Base-by-base conservation (phyloP, 1,140 invertebrate genomes). In the Cydia amplana region DNA sequence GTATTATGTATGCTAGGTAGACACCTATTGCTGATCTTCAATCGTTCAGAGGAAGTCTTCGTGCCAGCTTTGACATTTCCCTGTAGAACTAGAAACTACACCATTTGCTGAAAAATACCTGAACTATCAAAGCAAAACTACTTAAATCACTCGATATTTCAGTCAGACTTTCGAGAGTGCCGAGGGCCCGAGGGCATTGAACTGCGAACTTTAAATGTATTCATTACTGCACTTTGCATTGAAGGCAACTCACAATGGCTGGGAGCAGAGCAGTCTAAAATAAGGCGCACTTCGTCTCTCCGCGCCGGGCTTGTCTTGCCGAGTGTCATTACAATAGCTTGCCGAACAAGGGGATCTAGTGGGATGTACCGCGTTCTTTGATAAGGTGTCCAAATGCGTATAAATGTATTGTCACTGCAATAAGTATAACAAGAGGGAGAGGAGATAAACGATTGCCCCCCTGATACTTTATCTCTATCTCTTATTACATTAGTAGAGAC, bases 191-290 rank as follows among this genome's bases (percentile, higher is more conserved):
- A 36, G 64, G 6, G 28, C 25, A 67, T 18, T n/a, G 64, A 67
- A 36, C 64, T 67, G 55, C 20, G 10, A 60, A 60, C 55, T 67
- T 36, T 67, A 67, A 67, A 51, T 51, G 14, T 32, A 67, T 36
- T 36, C 64, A 67, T 67, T 36, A 70, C 28, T 36, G 65, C 65
- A 70, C n/a, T 70, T 70, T 70, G 65, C 32, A n/a, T 67, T 67
- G 64, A 70, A 18, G 65, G 43, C 43, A 46, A 46, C 65, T 40
- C 28, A 70, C 32, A 70, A 70, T 40, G 65, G 65, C 32, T 67
- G 28, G 14, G 28, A 64, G 25, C 49, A 18, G 20, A 60, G 55
- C 65, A 70, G 65, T 70, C 32, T 36, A 70, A 70, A 70, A 40
- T 70, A 70, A 70, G 23, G 65, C 25, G 64, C 65, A 70, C 32